Percentiles rank a stretch among this genome's conserved stretches.
Evolutionary conservation across 2,797 vertebrate species (phyloP).

Genomic region (Amniataba percoides): DNA sequence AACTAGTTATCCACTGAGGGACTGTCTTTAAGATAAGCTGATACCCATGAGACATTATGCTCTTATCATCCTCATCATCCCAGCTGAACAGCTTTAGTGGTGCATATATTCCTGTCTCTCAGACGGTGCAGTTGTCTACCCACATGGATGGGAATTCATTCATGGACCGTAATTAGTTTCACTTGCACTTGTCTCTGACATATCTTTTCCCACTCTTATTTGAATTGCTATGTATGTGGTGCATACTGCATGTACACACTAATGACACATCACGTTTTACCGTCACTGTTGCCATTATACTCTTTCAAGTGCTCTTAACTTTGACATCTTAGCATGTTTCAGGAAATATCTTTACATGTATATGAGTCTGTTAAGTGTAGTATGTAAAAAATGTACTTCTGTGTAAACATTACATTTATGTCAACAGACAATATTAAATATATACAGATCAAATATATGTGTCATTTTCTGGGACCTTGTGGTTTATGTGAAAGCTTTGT

Average conservation of each 20-base stretch:
- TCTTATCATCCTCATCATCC: background rate
- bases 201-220: background rate
- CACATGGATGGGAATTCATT: background rate
- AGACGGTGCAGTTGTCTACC: too few species aligned
- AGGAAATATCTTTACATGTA: slow-evolving; percentile 19
- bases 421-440: background rate
- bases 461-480: background rate
- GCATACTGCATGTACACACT: slow-evolving; percentile 18
- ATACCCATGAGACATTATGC: background rate
- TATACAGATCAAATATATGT: background rate
- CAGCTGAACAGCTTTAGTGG: background rate
- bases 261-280: slow-evolving; percentile 14
- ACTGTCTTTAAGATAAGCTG: background rate
- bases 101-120: background rate
- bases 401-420: background rate
- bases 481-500: slow-evolving; percentile 19
- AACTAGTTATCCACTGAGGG: background rate
- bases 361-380: slow-evolving; percentile 23
- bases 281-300: slow-evolving; percentile 31
- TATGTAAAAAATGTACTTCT: slow-evolving; percentile 13
- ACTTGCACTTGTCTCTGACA: background rate
- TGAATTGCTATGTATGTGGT: background rate
- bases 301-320: slow-evolving; percentile 75
- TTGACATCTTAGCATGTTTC: slow-evolving; percentile 55
- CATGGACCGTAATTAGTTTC: background rate